Conservation (phyloP, 1,140 invertebrate genomes). For the Cotesia vestalis region DNA sequence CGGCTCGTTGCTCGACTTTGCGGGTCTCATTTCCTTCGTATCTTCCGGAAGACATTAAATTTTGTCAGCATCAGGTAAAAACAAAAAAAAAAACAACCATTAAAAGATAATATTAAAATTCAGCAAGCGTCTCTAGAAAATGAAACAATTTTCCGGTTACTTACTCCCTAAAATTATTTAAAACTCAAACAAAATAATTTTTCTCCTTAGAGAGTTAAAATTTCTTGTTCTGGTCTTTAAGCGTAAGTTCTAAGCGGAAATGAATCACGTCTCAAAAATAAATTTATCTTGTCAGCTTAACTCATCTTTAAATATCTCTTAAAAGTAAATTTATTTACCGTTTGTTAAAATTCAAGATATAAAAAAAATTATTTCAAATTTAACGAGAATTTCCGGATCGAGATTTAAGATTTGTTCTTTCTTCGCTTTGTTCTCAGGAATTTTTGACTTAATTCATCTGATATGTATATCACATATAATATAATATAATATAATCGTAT, state of each 20-base stretch:
- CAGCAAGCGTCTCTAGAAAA: too few species aligned
- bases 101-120: too few species aligned
- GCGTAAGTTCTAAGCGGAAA: too few species aligned
- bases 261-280: neutral
- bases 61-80: constrained; percentile 18
- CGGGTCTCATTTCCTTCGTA: constrained; percentile 20
- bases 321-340: neutral
- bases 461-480: too few species aligned
- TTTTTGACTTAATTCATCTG: too few species aligned
- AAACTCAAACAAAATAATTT: too few species aligned
- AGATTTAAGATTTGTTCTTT: neutral
- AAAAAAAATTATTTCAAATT: neutral
- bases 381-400: neutral
- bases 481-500: too few species aligned
- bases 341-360: too few species aligned
- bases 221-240: too few species aligned
- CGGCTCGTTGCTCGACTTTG: constrained; percentile 28
- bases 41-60: neutral
- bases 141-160: neutral
- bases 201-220: too few species aligned
- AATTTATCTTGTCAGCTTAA: neutral
- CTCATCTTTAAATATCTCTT: neutral
- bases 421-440: neutral
- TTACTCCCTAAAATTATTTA: neutral
- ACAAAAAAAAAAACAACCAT: neutral